Percentiles rank a stretch among this genome's conserved stretches.
Evolutionary conservation across 2,888 invertebrate genomes (phyloP).

Genomic region (Bhutanitis thaidina): DNA sequence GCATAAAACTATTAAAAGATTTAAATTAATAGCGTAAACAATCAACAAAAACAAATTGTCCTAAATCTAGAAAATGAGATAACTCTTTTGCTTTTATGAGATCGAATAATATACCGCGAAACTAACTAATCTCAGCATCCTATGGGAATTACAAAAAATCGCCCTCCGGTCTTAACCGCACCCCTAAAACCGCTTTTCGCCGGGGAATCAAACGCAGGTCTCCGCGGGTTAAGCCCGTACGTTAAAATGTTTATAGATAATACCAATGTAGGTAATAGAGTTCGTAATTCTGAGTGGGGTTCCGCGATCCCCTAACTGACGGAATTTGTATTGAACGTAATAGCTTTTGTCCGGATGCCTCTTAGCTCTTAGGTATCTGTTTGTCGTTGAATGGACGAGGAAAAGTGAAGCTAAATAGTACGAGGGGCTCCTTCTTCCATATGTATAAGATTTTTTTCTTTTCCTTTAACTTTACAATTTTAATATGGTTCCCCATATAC

Average conservation of each 20-base stretch:
- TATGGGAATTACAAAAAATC: slow-evolving; percentile 61
- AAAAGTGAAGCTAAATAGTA: slow-evolving; percentile 29
- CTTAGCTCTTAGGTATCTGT: slow-evolving; percentile 45
- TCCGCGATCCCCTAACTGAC: slow-evolving; percentile 44
- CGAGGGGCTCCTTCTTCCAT: not conserved
- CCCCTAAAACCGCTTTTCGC: slow-evolving; percentile 60
- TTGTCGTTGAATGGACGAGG: slow-evolving; percentile 48
- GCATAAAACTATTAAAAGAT: no score
- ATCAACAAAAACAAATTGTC: no score
- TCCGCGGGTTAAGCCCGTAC: slow-evolving; percentile 75
- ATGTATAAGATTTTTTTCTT: no score
- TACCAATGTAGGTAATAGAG: slow-evolving; percentile 69
- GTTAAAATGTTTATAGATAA: slow-evolving; percentile 80
- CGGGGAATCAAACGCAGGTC: slow-evolving; percentile 65
- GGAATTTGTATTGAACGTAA: slow-evolving; percentile 67
- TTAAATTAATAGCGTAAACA: no score
- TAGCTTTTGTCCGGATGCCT: slow-evolving; percentile 59
- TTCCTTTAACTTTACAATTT: no score
- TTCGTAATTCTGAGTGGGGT: slow-evolving; percentile 56
- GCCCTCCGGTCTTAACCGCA: slow-evolving; percentile 44
- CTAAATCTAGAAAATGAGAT: not conserved
- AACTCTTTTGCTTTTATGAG: slow-evolving; percentile 2
- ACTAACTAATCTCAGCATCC: slow-evolving; percentile 64
- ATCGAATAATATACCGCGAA: slow-evolving; percentile 51
- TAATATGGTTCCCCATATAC: no score